A percentile compares a stretch with the other conserved stretches of the same genome.
These are phyloP conservation scores for Marasmarcha lunaedactyla DNA, from an alignment of 2,888 invertebrate genomes.

Conservation along the genomic window DNA sequence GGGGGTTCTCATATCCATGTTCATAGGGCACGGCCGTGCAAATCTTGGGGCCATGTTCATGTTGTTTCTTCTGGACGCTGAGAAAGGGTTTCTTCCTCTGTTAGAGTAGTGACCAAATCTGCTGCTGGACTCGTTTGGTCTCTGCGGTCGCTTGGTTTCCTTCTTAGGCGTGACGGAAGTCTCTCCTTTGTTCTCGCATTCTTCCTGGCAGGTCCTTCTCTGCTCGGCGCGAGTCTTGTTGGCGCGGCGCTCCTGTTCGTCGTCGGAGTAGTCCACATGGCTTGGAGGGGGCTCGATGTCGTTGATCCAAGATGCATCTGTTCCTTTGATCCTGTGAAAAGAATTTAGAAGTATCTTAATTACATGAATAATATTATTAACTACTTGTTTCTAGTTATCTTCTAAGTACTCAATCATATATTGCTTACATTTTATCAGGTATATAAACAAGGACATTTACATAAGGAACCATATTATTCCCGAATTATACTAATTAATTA, in stretches of 20 bases:
- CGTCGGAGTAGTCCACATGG: slow-evolving; percentile 86
- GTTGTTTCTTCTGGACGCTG: slow-evolving; percentile 30
- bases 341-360: too few relatives aligned
- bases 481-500: too few relatives aligned
- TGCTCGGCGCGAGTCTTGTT: slow-evolving; percentile 41
- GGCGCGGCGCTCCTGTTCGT: slow-evolving; percentile 81
- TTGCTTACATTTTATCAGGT: too few relatives aligned
- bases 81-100: slow-evolving; percentile 41
- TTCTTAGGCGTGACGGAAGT: slow-evolving; percentile 34
- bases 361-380: not conserved
- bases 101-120: slow-evolving; percentile 48
- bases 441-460: too few relatives aligned
- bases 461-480: too few relatives aligned
- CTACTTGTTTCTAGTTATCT: too few relatives aligned
- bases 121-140: slow-evolving; percentile 53
- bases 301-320: slow-evolving; percentile 90
- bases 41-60: slow-evolving; percentile 28
- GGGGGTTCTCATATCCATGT: slow-evolving; percentile 28
- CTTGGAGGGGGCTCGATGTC: slow-evolving; percentile 85
- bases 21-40: slow-evolving; percentile 27
- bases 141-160: slow-evolving; percentile 39
- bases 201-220: slow-evolving; percentile 28
- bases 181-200: slow-evolving; percentile 32
- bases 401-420: too few relatives aligned
- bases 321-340: slow-evolving; percentile 78